Evolutionary conservation across 2,113 vertebrate species (phyloP), one percentile per base, ranked within the genome.

Genomic region (Carassius gibelio): DNA sequence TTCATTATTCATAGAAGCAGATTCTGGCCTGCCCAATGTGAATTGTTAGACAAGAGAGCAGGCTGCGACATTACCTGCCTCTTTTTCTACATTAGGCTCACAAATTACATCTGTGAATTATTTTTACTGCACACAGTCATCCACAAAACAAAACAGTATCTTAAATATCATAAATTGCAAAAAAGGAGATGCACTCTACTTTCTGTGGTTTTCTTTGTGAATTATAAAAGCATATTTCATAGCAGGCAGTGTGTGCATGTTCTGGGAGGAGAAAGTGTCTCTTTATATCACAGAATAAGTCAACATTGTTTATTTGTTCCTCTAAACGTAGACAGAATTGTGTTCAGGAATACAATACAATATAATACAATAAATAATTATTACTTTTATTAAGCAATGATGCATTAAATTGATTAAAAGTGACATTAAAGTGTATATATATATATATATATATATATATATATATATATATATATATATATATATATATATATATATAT

Each of bases 1-100:
- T 83, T 76, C 57, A 80, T 86, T 85, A 87, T 89, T 85, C 81
- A 87, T 48, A 64, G 52, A 36, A 59, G 61, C 23, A 76, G 57
- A 78, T 34, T 85, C 62, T 62, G 74, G 74, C 42, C 48, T 61
- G 66, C 42, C 57, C 68, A 66, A 30, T 36, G 34, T 74, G 75
- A 76, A 48, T 7, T 82, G 48, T 48, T 45, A 30, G 42, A 11
- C 36, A 15, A 1, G 4, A 66, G 26, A 52, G 38, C 21, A 61
- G 45, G 81, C 26, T 69, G 57, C 48, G 71, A 71, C 69, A 62
- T 30, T 42, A 57, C 71, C 48, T 62, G 36, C 52, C 38, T 75
- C 64, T 85, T 45, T 55, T 69, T 59, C 76, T 84, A 68, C 52
- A 45, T 80, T 57, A 84, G 45, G 38, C 59, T 57, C 34, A 42